A percentile compares a stretch with the other conserved stretches of the same genome.
Evolutionary conservation across 2,113 vertebrate genomes (phyloP).

Genomic region (Crotalus helleri): DNA sequence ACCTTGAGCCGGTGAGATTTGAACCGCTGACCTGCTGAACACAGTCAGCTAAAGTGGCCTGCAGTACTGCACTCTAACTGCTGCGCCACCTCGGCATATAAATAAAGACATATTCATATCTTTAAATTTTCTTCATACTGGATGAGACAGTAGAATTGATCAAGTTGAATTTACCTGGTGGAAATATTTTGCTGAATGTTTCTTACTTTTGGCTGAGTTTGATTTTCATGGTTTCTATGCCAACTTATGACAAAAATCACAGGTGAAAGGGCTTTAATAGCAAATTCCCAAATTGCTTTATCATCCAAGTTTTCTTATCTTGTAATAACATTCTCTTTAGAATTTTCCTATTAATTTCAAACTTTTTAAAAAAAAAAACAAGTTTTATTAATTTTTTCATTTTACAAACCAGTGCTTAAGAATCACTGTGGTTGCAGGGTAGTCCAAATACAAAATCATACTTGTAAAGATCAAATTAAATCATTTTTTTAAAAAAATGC

Average conservation of each 20-base stretch:
- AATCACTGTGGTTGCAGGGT: too few relatives aligned
- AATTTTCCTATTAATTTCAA: neutral
- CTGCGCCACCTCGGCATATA: too few relatives aligned
- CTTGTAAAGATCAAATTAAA: too few relatives aligned
- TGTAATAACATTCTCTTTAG: neutral
- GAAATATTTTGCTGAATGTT: neutral
- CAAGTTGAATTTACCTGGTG: neutral
- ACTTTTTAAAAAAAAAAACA: neutral
- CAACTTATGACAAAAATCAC: neutral
- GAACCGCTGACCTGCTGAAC: too few relatives aligned
- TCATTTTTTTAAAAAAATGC: too few relatives aligned
- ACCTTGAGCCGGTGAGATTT: too few relatives aligned
- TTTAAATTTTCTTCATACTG: neutral
- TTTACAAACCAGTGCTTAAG: too few relatives aligned
- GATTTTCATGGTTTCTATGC: neutral
- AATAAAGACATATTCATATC: neutral
- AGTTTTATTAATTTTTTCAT: too few relatives aligned
- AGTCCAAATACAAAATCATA: too few relatives aligned
- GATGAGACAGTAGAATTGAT: neutral
- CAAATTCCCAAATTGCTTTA: neutral
- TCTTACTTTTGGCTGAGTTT: neutral
- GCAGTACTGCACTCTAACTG: too few relatives aligned
- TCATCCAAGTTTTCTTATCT: neutral
- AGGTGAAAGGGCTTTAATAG: neutral
- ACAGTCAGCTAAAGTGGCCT: too few relatives aligned